These are phyloP conservation scores for Parauchenoglanis ngamensis DNA, from an alignment of 2,797 vertebrate species.

Conservation along the genomic window DNA sequence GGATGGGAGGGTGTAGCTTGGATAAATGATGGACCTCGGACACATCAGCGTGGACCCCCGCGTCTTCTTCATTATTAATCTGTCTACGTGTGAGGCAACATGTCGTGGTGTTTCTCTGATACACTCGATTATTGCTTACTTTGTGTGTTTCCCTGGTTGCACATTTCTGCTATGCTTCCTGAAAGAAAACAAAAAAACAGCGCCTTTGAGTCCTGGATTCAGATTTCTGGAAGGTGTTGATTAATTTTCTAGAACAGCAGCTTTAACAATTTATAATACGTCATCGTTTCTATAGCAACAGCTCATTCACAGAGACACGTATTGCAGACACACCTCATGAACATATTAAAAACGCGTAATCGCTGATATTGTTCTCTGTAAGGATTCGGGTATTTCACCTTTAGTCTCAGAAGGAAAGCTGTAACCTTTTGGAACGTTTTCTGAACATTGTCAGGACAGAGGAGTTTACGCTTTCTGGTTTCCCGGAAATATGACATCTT, in stretches of 20 bases:
- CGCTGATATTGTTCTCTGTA: background rate
- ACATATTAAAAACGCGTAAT: background rate
- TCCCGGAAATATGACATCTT: background rate
- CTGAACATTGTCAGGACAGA: background rate
- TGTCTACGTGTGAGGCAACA: constrained; percentile 29
- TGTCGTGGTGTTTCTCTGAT: constrained; percentile 28
- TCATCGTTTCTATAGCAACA: background rate
- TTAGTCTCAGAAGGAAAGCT: background rate
- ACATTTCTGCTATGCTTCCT: background rate
- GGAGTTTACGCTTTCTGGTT: background rate
- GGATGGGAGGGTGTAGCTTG: constrained; percentile 19
- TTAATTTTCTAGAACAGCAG: background rate
- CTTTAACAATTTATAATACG: background rate
- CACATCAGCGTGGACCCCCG: constrained; percentile 21
- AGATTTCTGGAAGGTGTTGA: background rate
- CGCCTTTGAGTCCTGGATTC: background rate
- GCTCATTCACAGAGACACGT: background rate
- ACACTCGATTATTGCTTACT: background rate
- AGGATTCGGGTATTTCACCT: background rate
- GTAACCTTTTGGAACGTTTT: background rate
- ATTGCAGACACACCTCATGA: background rate
- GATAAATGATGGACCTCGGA: constrained; percentile 38
- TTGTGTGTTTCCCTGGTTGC: background rate
- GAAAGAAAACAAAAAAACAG: background rate
- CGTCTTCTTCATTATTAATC: constrained; percentile 56